Conservation (phyloP, 2,888 invertebrate species). For the Drosophila barbarae region DNA sequence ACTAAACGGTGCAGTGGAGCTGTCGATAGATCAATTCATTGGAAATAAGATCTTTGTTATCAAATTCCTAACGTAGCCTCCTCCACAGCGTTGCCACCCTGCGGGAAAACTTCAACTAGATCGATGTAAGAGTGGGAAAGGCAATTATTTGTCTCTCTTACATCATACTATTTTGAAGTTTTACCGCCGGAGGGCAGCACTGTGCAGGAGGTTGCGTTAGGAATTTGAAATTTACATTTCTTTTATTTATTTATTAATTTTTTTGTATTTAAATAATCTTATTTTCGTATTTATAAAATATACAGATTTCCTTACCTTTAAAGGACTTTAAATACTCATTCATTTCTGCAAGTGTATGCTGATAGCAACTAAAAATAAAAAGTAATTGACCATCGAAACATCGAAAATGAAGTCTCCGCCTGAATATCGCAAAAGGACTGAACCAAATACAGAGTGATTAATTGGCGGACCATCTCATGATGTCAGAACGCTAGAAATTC, state of each 20-base stretch:
- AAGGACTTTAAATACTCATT: not conserved
- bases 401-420: not conserved
- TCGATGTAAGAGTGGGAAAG: too few species aligned
- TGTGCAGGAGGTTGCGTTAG: not conserved
- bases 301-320: not conserved
- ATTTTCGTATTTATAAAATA: too few species aligned
- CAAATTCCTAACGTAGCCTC: not conserved
- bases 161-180: too few species aligned
- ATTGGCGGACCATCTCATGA: conserved; percentile 15
- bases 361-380: not conserved
- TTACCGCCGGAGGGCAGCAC: not conserved
- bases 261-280: too few species aligned
- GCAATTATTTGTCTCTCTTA: too few species aligned
- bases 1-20: too few species aligned
- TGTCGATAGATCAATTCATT: not conserved
- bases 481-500: conserved; percentile 17
- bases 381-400: conserved; percentile 3
- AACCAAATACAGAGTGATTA: conserved; percentile 37
- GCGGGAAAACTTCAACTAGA: too few species aligned
- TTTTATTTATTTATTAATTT: too few species aligned
- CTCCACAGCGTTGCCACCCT: not conserved
- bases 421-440: conserved; percentile 31
- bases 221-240: not conserved
- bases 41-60: not conserved
- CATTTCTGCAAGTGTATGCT: not conserved